Evolutionary conservation across 2,888 invertebrate genomes (phyloP), one percentile per base, ranked within the genome.

Genomic region (Drosophila paranaensis): DNA sequence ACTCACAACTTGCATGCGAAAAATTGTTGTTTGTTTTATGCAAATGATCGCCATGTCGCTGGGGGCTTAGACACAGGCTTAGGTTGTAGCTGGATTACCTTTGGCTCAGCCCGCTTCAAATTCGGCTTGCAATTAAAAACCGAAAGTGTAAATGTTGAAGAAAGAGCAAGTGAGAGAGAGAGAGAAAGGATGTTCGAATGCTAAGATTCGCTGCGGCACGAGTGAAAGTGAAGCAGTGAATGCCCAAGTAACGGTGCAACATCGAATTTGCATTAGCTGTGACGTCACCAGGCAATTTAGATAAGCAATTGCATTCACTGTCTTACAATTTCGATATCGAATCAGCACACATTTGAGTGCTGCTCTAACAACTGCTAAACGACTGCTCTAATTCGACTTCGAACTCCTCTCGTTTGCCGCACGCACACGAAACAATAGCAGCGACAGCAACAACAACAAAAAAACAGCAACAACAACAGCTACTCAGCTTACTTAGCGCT

Each of bases 11-110:
- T 54, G 62, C 61, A 66, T 50, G 77, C 55, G 65, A 72, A 69
- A 67, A 74, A 84, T 81, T 74, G 79, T 79, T 88, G 89, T 84
- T 88, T 88, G 83, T 84, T 84, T 88, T 85, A 85, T 88, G 86
- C 88, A 85, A 89, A 85, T 88, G 82, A 88, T 87, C 71, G 63
- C 57, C 27, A 57, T 70, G 69, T 60, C 65, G 84, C 75, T 65
- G 74, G 65, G 50, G 77, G 68, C 81, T 40, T 30, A n/a, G 55
- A 48, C 57, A 53, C 54, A 40, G 58, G 20, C 43, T 46, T 51
- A 51, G 43, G 46, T 45, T 50, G 56, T 46, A 56, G 60, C 27
- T 14, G 43, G 37, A 54, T 66, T 62, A 71, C 46, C 79, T 75
- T 65, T 79, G 62, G 64, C 65, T 55, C 35, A 56, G 70, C 60